Percentiles rank a stretch among this genome's conserved stretches.
Evolutionary conservation across 2,888 invertebrate genomes (phyloP).

Genomic region (Thymelicus lineola): DNA sequence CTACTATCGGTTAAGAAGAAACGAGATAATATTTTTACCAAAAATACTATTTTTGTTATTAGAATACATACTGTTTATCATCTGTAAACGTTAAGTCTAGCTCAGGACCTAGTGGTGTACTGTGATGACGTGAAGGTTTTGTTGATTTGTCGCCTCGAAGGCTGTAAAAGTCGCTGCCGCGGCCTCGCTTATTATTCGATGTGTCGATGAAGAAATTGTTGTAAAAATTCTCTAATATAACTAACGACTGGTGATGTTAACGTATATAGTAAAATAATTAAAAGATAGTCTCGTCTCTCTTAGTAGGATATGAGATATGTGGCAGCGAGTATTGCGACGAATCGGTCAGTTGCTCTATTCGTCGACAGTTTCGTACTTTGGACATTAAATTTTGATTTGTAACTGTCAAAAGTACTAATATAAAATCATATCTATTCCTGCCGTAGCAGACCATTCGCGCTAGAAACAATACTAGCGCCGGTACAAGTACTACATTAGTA

Average conservation of each 20-base stretch:
- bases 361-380: background rate
- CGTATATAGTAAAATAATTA: constrained; percentile 54
- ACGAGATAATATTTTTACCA: constrained; percentile 70
- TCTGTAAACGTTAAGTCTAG: constrained; percentile 65
- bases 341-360: background rate
- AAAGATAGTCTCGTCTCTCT: constrained; percentile 48
- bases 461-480: too few species aligned
- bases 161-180: constrained; percentile 47
- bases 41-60: constrained; percentile 80
- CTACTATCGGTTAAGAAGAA: constrained; percentile 66
- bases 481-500: too few species aligned
- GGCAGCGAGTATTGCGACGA: constrained; percentile 38
- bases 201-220: constrained; percentile 45
- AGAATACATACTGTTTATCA: constrained; percentile 68
- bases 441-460: too few species aligned
- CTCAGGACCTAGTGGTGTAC: constrained; percentile 67
- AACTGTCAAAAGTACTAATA: background rate
- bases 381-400: background rate
- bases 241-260: constrained; percentile 63
- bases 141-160: constrained; percentile 68
- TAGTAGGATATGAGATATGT: constrained; percentile 49
- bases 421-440: too few species aligned
- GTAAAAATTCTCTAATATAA: constrained; percentile 51
- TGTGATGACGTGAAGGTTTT: constrained; percentile 60
- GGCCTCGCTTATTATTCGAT: constrained; percentile 43